Base-by-base conservation (phyloP, 2,113 vertebrate genomes). In the Antechinus stuartii region DNA sequence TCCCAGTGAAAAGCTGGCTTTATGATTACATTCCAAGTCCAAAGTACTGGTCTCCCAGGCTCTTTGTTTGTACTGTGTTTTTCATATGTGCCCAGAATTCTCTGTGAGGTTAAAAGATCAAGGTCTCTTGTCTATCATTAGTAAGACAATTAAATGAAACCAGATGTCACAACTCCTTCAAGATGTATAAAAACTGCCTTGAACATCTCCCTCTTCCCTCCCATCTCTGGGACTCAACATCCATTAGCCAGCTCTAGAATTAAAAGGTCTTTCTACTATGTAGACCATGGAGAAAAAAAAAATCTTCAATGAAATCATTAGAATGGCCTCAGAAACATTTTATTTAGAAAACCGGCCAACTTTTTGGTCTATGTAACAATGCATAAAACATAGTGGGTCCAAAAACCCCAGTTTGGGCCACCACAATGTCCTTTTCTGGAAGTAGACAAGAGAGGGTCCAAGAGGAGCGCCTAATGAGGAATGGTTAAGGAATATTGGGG, bases 31-130 rank as follows among this genome's bases (percentile, higher is more conserved):
- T 54, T 95, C 95, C 96, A 97, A 97, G 35, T 24, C 96, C 97
- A 97, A 97, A n/a, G 97, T 7, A 94, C 90, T 96, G 89, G 90
- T 91, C 91, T 97, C 96, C 96, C 93, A 97, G 95, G 91, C 96
- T 92, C 92, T 42, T 95, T 92, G 68, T 92, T 95, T 97, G 91
- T 92, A 56, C 96, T 96, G 50, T 95, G 93, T 47, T 95, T 97
- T 96, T 94, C 53, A 47, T 90, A 93, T 94, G 94, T 97, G 91
- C 89, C 50, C 91, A 95, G 89, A 89, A 89, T 95, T 61, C 95
- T 96, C 92, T 95, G 35, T 89, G 93, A 94, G 93, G 90, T 90
- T 96, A 97, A 95, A 93, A 94, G 94, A 96, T 96, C 91, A 96
- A 96, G 91, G 90, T 50, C 54, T 94, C 92, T 97, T 96, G 55